Base-by-base conservation (phyloP, 2,797 vertebrate species). In the Scarus forsteni region DNA sequence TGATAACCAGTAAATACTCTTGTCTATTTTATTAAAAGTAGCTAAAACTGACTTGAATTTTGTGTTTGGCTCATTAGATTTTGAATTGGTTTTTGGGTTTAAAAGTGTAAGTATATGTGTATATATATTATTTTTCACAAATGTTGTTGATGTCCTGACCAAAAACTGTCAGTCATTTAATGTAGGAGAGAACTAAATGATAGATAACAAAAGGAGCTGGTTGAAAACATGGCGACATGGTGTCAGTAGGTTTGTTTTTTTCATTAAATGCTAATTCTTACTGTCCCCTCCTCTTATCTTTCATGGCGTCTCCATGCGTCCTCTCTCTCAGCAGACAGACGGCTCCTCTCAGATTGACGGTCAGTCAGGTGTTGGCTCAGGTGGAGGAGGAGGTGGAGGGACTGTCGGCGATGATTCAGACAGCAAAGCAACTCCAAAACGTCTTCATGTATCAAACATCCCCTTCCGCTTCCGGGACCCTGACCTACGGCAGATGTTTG, bases 401-500 rank as follows among this genome's bases (percentile, higher is more conserved):
- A 75, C 58, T 6, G 39, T 46, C 63, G 96, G 95, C 12, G 92
- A 93, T 71, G 96, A 92, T 79, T 93, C 92, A 46, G 98, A 99
- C 14, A 96, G 96, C 87, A 99, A 99, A 92, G 95, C 95, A 46
- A 97, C 97, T 85, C 98, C 98, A 9, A 99, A 99, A 85, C 95
- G 98, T 19, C 97, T 99, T 71, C 98, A 99, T 11, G 98, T 99
- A 68, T 99, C 98, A 74, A 99, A 99, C 93, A 99, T 99, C 91
- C 98, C 98, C 75, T 99, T 99, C 93, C 97, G 98, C 73, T 99
- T 99, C 92, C 93, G 98, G 90, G 98, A 99, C 91, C 98, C 98
- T 1, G 98, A 99, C 90, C 96, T 99, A 64, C 95, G 98, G 65
- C 98, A 99, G 92, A 99, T 99, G 97, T 99, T 99, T 93, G 98